Conservation (phyloP, 2,113 vertebrate species). For the Gymnarchus niloticus region DNA sequence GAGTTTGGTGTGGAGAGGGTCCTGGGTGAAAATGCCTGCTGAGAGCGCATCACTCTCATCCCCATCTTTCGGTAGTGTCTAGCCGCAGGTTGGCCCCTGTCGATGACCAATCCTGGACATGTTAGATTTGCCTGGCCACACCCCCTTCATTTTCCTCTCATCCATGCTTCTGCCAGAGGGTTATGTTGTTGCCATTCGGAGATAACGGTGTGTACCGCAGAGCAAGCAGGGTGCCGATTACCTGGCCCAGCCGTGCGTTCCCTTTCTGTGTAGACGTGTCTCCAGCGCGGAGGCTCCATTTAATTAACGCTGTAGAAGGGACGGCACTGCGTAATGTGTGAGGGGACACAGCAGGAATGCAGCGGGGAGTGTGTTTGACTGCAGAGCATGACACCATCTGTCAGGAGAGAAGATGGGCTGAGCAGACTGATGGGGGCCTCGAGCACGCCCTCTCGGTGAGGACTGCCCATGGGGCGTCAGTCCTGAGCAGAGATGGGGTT, state of each 20-base stretch:
- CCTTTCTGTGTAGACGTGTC: neutral
- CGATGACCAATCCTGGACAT: neutral
- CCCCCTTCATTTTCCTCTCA: neutral
- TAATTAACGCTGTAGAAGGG: neutral
- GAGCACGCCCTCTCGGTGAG: neutral
- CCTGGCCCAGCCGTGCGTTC: too few relatives aligned
- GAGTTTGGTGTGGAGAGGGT: neutral
- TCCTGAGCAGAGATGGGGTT: too few relatives aligned
- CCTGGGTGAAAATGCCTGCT: neutral
- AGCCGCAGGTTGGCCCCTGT: too few relatives aligned
- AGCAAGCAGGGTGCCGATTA: neutral
- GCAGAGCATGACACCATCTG: neutral
- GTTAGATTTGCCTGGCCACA: neutral
- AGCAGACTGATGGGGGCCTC: neutral
- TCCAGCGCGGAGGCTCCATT: neutral
- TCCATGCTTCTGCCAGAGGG: neutral
- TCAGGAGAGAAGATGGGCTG: neutral
- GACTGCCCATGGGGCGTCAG: neutral
- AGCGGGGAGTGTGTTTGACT: neutral
- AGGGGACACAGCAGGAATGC: neutral
- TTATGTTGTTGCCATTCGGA: neutral
- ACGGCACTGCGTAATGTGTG: neutral
- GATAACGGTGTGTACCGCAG: neutral
- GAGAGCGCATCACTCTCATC: too few relatives aligned
- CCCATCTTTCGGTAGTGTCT: too few relatives aligned